These are phyloP conservation scores for Spisula solida DNA, from an alignment of 2,888 invertebrate genomes.

Conservation along the genomic window DNA sequence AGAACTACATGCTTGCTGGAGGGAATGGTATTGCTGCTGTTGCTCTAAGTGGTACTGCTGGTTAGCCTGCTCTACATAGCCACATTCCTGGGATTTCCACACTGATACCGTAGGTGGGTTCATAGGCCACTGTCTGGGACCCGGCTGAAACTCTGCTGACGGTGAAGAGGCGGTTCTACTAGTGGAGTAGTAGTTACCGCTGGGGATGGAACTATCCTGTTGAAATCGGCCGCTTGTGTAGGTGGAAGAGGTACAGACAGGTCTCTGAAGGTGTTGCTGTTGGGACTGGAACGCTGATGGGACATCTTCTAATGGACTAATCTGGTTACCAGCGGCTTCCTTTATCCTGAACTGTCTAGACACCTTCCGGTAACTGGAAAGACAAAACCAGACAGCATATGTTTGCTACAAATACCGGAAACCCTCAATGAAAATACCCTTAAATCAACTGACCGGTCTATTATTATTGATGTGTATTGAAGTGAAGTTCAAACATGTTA, in stretches of 20 bases:
- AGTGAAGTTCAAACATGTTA: too few relatives aligned
- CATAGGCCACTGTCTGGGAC: constrained; percentile 43
- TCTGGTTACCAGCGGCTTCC: too few relatives aligned
- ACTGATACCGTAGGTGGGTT: constrained; percentile 53
- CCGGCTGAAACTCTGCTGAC: constrained; percentile 53
- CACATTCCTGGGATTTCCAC: too few relatives aligned
- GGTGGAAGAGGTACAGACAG: constrained; percentile 46
- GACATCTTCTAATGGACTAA: too few relatives aligned
- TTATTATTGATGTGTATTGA: too few relatives aligned
- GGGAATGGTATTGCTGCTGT: constrained; percentile 42
- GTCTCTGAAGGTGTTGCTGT: constrained; percentile 29
- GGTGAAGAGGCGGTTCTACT: constrained; percentile 44
- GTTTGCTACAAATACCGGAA: constrained; percentile 40
- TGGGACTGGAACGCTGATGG: too few relatives aligned
- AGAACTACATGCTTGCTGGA: constrained; percentile 45
- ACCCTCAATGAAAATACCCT: constrained; percentile 47
- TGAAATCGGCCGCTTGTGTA: too few relatives aligned
- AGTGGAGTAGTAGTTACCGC: too few relatives aligned
- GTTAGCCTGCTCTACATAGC: too few relatives aligned
- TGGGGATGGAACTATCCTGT: constrained; percentile 46
- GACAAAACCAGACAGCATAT: too few relatives aligned
- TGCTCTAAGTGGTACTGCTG: constrained; percentile 47
- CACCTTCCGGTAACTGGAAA: too few relatives aligned
- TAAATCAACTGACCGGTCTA: constrained; percentile 46
- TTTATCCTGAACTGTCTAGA: too few relatives aligned